Percentiles rank a stretch among this genome's conserved stretches.
Conservation (phyloP, 2,888 invertebrate species). For the Diaperis boleti region DNA sequence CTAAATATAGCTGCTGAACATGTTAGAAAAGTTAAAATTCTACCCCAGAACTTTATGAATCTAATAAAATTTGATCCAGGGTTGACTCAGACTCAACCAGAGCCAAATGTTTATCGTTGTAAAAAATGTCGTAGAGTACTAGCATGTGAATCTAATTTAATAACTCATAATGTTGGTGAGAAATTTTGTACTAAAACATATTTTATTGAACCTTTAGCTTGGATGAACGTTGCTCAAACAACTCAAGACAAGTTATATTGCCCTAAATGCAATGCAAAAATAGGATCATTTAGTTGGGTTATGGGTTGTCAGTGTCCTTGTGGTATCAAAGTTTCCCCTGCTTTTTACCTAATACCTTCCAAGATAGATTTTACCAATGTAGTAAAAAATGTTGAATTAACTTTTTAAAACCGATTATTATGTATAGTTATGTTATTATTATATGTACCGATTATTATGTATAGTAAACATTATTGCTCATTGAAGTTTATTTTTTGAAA, state of each 20-base stretch:
- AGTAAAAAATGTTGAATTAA: slow-evolving; percentile 88
- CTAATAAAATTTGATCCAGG: slow-evolving; percentile 86
- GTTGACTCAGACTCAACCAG: slow-evolving; percentile 76
- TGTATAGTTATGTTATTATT: too few species aligned
- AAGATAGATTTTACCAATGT: slow-evolving; percentile 92
- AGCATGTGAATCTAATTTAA: slow-evolving; percentile 83
- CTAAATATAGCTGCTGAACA: slow-evolving; percentile 85
- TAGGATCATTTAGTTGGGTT: slow-evolving; percentile 93
- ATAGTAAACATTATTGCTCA: too few species aligned
- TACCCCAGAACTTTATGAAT: slow-evolving; percentile 82
- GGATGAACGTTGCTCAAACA: slow-evolving; percentile 83
- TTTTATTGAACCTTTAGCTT: slow-evolving; percentile 90
- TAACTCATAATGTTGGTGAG: slow-evolving; percentile 74
- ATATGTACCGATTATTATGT: too few species aligned
- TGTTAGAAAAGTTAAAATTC: slow-evolving; percentile 84
- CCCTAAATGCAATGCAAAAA: slow-evolving; percentile 85
- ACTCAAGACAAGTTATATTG: slow-evolving; percentile 87
- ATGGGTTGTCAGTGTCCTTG: slow-evolving; percentile 93
- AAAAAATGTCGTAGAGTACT: slow-evolving; percentile 83
- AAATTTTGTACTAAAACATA: slow-evolving; percentile 77
- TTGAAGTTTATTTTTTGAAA: too few species aligned
- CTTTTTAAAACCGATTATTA: too few species aligned
- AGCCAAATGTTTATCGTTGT: slow-evolving; percentile 87
- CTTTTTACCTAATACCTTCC: slow-evolving; percentile 91
- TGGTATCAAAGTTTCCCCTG: slow-evolving; percentile 89